A percentile compares a stretch with the other conserved stretches of the same genome.
phyloP scores from a whole-genome alignment of 35 echinoderm and acorn worm species.

The Ophioderma brevispina region DNA sequence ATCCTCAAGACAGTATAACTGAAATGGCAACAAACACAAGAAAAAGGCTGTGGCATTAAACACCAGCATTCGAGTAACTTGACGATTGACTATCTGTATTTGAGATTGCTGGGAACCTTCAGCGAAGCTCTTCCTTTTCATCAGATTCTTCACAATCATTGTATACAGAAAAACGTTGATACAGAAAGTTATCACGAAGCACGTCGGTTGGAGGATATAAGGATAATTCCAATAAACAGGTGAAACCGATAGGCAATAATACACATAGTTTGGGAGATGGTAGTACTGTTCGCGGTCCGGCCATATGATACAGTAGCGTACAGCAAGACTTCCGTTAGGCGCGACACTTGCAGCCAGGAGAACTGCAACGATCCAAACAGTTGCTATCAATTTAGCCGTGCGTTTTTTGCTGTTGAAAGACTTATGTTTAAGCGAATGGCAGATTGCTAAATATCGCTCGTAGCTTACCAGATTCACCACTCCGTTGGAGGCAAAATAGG shows the following conservation, averaged over 20 bases:
- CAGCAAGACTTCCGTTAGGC: conserved; percentile 4
- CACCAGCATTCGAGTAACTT: conserved; percentile 77
- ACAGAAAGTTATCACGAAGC: conserved; percentile 69
- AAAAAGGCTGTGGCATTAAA: conserved; percentile 83
- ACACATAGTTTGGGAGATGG: background rate
- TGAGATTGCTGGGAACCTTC: conserved; percentile 60
- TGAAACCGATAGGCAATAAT: background rate
- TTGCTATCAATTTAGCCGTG: conserved; percentile 43
- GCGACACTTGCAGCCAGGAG: conserved; percentile 47
- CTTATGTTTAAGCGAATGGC: conserved; percentile 69
- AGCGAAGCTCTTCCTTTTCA: conserved; percentile 42
- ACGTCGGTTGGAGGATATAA: conserved; percentile 54
- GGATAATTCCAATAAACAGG: conserved; percentile 4
- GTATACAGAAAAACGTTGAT: conserved; percentile 78
- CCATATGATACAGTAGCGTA: conserved; percentile 47
- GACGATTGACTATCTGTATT: conserved; percentile 68
- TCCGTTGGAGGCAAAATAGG: conserved; percentile 71
- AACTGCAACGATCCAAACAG: conserved; percentile 54
- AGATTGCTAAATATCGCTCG: conserved; percentile 81
- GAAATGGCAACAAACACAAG: conserved; percentile 61
- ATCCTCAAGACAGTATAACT: conserved; percentile 42
- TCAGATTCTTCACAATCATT: conserved; percentile 59
- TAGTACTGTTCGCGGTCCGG: conserved; percentile 30
- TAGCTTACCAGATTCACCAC: conserved; percentile 73
- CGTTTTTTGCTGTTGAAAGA: conserved; percentile 57